Evolutionary conservation across 2,888 invertebrate species (phyloP).

Genomic region (Uloborus plumipes): DNA sequence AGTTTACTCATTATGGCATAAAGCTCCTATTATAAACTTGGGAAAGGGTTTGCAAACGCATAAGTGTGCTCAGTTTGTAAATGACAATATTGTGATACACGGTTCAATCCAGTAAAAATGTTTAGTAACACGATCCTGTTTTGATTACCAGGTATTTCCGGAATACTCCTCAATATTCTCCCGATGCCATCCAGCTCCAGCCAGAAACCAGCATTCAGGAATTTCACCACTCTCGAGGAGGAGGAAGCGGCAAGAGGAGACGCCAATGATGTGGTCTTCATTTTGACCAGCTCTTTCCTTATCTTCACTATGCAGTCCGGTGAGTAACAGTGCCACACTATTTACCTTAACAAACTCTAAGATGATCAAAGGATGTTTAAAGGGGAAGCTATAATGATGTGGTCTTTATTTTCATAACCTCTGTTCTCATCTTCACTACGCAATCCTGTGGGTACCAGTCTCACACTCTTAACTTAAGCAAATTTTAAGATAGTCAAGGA

Average conservation of each 20-base stretch:
- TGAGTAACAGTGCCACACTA: constrained; percentile 69
- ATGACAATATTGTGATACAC: no score
- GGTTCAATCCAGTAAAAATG: no score
- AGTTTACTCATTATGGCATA: no score
- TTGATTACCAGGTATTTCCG: not conserved
- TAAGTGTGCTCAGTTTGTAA: no score
- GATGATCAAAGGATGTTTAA: not conserved
- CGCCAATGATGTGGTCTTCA: constrained; percentile 83
- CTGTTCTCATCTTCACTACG: constrained; percentile 92
- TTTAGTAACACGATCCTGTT: not conserved
- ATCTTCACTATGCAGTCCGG: constrained; percentile 94
- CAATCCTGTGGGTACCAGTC: constrained; percentile 80
- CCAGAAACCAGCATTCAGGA: not conserved
- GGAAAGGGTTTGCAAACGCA: no score
- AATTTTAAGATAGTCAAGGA: not conserved
- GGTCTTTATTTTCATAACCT: constrained; percentile 88
- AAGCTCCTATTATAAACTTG: no score
- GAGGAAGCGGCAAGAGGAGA: constrained; percentile 37
- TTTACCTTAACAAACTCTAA: not conserved
- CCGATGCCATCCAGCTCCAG: not conserved
- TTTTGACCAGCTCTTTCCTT: constrained; percentile 88
- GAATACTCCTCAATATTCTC: no score
- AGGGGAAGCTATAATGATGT: constrained; percentile 76
- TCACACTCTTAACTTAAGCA: not conserved
- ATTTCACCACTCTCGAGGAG: not conserved